Evolutionary conservation across 2,113 vertebrate species (phyloP).

Genomic region (Anguilla rostrata): DNA sequence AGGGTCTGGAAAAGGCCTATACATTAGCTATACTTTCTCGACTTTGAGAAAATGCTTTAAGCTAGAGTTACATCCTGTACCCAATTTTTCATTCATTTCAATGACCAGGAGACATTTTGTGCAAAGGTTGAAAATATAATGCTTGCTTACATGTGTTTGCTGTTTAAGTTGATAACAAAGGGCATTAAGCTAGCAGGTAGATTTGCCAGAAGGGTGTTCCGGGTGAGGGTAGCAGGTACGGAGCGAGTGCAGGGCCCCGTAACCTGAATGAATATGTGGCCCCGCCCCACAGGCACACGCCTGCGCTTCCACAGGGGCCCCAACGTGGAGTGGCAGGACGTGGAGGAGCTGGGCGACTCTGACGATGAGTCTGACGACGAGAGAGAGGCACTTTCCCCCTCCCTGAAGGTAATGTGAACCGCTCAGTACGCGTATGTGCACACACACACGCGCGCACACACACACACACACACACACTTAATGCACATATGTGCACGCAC

Average conservation of each 20-base stretch:
- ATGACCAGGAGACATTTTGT: neutral
- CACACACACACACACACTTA: too few relatives aligned
- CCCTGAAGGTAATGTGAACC: slow-evolving; percentile 74
- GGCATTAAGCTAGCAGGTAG: neutral
- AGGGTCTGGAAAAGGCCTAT: neutral
- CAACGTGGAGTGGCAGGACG: slow-evolving; percentile 91
- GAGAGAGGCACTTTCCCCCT: slow-evolving; percentile 65
- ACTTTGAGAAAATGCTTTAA: neutral
- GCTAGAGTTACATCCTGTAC: neutral
- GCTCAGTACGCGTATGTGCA: neutral
- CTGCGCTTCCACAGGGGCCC: slow-evolving; percentile 91
- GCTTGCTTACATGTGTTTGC: neutral
- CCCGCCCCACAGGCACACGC: slow-evolving; percentile 78
- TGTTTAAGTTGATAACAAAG: neutral
- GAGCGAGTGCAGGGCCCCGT: neutral
- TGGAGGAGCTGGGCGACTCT: slow-evolving; percentile 83
- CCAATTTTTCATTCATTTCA: neutral
- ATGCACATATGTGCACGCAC: too few relatives aligned
- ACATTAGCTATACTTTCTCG: neutral
- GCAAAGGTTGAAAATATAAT: neutral
- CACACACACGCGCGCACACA: too few relatives aligned
- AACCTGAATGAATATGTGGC: slow-evolving; percentile 14
- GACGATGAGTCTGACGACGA: slow-evolving; percentile 82
- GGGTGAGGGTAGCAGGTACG: neutral
- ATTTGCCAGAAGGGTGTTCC: neutral